Evolutionary conservation across 1,140 invertebrate species (phyloP), one percentile per base, ranked within the genome.

Genomic region (Caenorhabditis briggsae): DNA sequence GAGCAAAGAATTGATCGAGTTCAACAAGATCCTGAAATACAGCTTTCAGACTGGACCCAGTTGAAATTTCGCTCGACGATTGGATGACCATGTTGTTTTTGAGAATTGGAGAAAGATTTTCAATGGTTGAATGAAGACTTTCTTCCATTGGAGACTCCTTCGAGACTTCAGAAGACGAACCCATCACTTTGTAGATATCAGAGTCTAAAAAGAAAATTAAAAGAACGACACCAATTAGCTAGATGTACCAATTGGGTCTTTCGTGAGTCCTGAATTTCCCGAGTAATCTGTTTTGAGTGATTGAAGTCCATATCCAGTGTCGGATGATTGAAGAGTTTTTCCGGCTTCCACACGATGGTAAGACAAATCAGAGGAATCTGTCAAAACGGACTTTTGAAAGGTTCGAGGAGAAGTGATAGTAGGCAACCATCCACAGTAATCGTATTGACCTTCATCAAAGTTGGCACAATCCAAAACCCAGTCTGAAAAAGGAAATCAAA

Each of bases 41-140:
- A 5, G 46, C 70, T 78, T 78, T 78, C 46, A 78, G 14, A 41
- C 70, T 78, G n/a, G 70, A 78, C 11, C 46, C 46, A 23, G 70
- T 78, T 25, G 70, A 78, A 78, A 50, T 25, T 6, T 12, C n/a
- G 23, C 70, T 78, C 14, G 46, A 50, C 2, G 70, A 78, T 23
- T 46, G 46, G 53, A 53, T 7, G 9, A 14, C 70, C 70, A 78
- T 78, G 12, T 78, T 23, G 33, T 78, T 48, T 50, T 50, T 50
- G 11, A 78, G 70, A 50, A 78, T 78, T 78, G 70, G 70, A 23
- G 70, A 78, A 20, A 78, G 16, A 50, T 78, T 50, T 46, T 78
- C 70, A 20, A 78, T 5, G 23, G 70, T 78, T 20, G 70, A 78
- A 53, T 78, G 70, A 23, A 78, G 46, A 23, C 70, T 78, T 8